phyloP scores from a whole-genome alignment of 2,888 invertebrate genomes.

The Hyppa rectilinea region DNA sequence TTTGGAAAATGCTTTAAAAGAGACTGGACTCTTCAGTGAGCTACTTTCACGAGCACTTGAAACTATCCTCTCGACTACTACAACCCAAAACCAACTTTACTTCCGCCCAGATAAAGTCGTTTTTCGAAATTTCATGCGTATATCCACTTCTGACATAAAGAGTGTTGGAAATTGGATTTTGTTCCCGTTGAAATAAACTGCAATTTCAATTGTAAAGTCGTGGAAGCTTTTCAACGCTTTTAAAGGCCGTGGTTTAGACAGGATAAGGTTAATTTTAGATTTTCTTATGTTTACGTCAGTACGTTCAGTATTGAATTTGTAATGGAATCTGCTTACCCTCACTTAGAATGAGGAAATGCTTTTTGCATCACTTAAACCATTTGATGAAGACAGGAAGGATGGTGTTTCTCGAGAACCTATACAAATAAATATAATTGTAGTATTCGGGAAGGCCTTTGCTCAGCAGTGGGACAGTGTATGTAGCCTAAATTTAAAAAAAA shows the following conservation, averaged over 20 bases:
- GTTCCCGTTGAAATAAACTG: background rate
- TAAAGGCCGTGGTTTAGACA: constrained; percentile 46
- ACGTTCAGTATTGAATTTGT: constrained; percentile 22
- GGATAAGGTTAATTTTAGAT: constrained; percentile 56
- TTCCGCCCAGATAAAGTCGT: fast-evolving
- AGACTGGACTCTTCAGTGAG: constrained; percentile 49
- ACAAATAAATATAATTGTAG: too few species aligned
- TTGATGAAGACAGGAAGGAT: background rate
- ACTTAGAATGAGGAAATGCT: background rate
- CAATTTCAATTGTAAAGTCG: background rate
- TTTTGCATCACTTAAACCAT: background rate
- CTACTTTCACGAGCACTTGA: constrained; percentile 49
- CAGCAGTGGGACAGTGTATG: too few species aligned
- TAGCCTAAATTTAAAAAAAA: too few species aligned
- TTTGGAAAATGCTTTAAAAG: constrained; percentile 62
- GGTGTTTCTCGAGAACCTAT: too few species aligned
- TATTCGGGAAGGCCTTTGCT: too few species aligned
- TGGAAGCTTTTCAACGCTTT: constrained; percentile 30
- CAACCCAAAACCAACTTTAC: constrained; percentile 22
- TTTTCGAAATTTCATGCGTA: background rate
- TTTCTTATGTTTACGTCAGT: constrained; percentile 33
- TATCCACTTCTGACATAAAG: background rate
- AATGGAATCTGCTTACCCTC: constrained; percentile 16
- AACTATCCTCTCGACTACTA: constrained; percentile 23
- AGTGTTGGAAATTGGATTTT: background rate